phyloP scores from a whole-genome alignment of 2,888 invertebrate species.

The Nymphalis urticae region DNA sequence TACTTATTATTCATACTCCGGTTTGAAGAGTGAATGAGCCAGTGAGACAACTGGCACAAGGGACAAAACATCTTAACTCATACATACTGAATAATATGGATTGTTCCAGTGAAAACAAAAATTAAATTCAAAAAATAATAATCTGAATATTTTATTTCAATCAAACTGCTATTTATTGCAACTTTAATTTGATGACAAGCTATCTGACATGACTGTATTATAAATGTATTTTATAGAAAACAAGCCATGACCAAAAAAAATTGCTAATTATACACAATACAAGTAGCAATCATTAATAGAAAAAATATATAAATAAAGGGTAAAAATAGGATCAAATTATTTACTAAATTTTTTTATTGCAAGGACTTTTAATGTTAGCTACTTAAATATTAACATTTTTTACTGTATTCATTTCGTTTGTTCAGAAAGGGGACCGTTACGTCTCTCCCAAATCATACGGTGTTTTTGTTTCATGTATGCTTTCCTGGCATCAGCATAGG shows the following conservation, averaged over 20 bases:
- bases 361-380: conserved; percentile 45
- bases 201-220: no score
- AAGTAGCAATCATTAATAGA: neutral
- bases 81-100: no score
- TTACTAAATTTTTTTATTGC: conserved; percentile 39
- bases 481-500: conserved; percentile 84
- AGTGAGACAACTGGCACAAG: no score
- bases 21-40: no score
- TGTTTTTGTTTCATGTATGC: conserved; percentile 99
- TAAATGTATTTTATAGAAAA: no score
- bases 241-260: neutral
- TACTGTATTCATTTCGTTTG: conserved; percentile 54
- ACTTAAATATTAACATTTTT: conserved; percentile 44
- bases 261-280: conserved; percentile 2
- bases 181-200: no score
- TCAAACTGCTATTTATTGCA: no score
- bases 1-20: no score
- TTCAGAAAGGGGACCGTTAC: conserved; percentile 86
- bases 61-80: no score
- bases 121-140: no score
- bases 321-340: conserved; percentile 4
- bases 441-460: conserved; percentile 97
- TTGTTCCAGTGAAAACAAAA: no score
- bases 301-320: neutral
- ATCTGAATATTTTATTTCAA: no score